Evolutionary conservation across 2,888 invertebrate species (phyloP).

Genomic region (Neoascia interrupta): DNA sequence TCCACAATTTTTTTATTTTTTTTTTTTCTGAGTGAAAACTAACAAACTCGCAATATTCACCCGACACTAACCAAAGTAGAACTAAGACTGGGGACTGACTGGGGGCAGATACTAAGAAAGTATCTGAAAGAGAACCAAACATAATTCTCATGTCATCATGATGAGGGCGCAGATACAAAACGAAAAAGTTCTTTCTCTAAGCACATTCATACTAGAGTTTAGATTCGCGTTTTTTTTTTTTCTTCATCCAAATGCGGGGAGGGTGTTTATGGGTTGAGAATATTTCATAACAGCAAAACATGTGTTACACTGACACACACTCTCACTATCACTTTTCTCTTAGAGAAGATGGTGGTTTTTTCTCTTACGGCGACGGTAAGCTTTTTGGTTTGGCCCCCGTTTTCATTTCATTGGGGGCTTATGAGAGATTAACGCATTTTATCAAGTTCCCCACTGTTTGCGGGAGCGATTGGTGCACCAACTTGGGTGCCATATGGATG

Average conservation of each 20-base stretch:
- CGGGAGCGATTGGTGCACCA: background rate
- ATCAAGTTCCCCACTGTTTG: too few relatives aligned
- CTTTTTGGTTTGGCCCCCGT: too few relatives aligned
- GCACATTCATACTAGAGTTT: too few relatives aligned
- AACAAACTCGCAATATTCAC: conserved; percentile 27
- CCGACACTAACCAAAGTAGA: conserved; percentile 57
- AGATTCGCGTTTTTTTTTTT: too few relatives aligned
- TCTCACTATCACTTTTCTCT: conserved; percentile 34
- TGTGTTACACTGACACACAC: conserved; percentile 51
- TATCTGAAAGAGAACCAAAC: conserved; percentile 48
- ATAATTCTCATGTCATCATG: too few relatives aligned
- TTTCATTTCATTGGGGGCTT: conserved; percentile 10
- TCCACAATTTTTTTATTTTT: too few relatives aligned
- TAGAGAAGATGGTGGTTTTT: too few relatives aligned
- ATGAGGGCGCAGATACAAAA: too few relatives aligned
- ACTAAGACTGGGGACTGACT: conserved; percentile 59
- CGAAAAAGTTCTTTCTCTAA: too few relatives aligned
- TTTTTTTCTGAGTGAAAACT: conserved; percentile 10
- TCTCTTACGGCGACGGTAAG: background rate
- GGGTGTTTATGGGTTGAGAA: background rate
- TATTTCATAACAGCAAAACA: conserved; percentile 55
- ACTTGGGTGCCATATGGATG: conserved; percentile 13
- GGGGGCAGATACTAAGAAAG: conserved; percentile 46
- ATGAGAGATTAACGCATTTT: conserved; percentile 25
- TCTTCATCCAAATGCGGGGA: conserved; percentile 7